Base-by-base conservation (phyloP, 2,797 vertebrate species). In the Sus cebifrons region DNA sequence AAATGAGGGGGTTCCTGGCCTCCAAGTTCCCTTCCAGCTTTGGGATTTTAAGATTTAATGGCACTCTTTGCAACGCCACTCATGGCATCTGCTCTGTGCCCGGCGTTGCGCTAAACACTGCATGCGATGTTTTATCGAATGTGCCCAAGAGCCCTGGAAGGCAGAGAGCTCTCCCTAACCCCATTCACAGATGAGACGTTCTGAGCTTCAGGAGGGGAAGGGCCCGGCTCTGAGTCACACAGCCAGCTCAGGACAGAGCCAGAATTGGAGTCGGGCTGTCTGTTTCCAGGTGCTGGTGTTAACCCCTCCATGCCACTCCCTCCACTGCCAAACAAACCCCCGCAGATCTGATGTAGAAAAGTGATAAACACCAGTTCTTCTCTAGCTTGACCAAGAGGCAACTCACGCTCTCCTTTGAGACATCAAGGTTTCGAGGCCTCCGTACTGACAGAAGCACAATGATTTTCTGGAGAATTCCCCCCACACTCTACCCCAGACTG, bases 81-180 rank as follows among this genome's bases (percentile, higher is more conserved):
- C 17, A 9, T 0, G 7, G 18, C 10, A 0, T 44, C 54, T 5
- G 16, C 52, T 65, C 4, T 84, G 27, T 68, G 62, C 29, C 36
- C 11, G 20, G 6, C 6, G 2, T 32, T 2, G 5, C 18, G 18
- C 29, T 21, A 23, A 56, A 29, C 23, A 3, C 29, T 2, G 3
- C 0, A 0, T 0, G 3, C 15, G 17, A 15, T 2, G 9, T 67
- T n/a, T 6, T 56, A 23, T 5, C 62, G 21, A 32, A 56, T 16
- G 21, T 5, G 1, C 15, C n/a, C 21, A 6, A 78, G 54, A 79
- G 3, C 49, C 6, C 40, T 0, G 18, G 11, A 6, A 32, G 49
- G 18, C 1, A 0, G 8, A 54, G n/a, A 18, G 15, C n/a, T 20
- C 44, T 7, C 2, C 0, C 14, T 5, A 62, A 20, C 20, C 20